Conservation (phyloP, 1,140 invertebrate species). For the Agrilus planipennis region DNA sequence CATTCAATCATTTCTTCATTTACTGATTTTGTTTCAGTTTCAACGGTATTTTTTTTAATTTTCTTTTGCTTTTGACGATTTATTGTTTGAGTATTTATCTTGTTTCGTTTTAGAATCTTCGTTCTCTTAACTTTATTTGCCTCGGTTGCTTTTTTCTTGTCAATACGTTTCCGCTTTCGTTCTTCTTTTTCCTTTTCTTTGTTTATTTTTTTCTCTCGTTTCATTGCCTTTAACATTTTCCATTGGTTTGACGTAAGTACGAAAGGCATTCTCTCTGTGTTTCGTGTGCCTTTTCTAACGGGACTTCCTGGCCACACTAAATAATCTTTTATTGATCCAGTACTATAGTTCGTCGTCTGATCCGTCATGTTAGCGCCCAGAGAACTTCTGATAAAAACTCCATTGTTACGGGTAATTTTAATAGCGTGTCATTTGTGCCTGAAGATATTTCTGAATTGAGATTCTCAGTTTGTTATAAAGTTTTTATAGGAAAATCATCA, state of each 20-base stretch:
- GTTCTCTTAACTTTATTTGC: constrained; percentile 5
- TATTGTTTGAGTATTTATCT: too few relatives aligned
- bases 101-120: too few relatives aligned
- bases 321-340: neutral
- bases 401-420: too few relatives aligned
- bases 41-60: too few relatives aligned
- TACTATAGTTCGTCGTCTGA: neutral
- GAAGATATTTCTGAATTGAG: constrained; percentile 1
- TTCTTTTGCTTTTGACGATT: too few relatives aligned
- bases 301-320: constrained; percentile 12
- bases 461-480: constrained; percentile 5
- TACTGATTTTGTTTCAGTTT: too few relatives aligned
- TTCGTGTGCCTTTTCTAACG: constrained; percentile 13
- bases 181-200: constrained; percentile 12
- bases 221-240: constrained; percentile 8
- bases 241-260: constrained; percentile 9
- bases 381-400: neutral
- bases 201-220: constrained; percentile 8
- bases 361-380: neutral
- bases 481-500: neutral
- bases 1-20: too few relatives aligned
- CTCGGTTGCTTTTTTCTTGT: constrained; percentile 4
- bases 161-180: constrained; percentile 5
- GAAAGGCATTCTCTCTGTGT: constrained; percentile 13
- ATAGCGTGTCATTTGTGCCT: constrained; percentile 1